Evolutionary conservation across 1,140 invertebrate genomes (phyloP).

Genomic region (Macrobrachium nipponense): DNA sequence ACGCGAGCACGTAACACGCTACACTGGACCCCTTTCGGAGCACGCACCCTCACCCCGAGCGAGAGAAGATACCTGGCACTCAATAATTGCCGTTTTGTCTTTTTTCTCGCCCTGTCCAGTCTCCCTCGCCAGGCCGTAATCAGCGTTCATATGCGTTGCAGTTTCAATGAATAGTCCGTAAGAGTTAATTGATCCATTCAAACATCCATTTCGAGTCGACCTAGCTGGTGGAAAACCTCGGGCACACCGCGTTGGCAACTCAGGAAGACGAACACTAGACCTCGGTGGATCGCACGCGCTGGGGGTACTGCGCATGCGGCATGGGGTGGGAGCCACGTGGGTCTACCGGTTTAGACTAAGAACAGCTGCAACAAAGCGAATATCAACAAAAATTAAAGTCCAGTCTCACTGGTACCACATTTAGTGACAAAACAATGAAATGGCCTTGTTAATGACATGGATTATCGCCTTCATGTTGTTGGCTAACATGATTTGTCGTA

Average conservation of each 20-base stretch:
- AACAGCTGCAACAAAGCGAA: too few relatives aligned
- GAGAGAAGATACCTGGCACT: constrained; percentile 13
- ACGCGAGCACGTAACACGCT: constrained; percentile 16
- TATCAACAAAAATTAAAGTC: too few relatives aligned
- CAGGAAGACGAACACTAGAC: background rate
- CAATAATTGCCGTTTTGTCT: background rate
- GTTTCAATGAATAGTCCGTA: background rate
- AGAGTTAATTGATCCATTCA: background rate
- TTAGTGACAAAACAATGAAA: too few relatives aligned
- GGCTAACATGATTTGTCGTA: too few relatives aligned
- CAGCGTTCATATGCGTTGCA: background rate
- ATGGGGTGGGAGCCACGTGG: background rate
- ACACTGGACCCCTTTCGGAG: background rate
- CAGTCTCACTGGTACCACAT: too few relatives aligned
- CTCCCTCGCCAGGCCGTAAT: background rate
- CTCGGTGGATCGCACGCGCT: constrained; percentile 2
- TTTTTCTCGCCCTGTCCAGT: background rate
- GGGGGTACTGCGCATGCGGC: constrained; percentile 1
- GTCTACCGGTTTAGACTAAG: constrained; percentile 4
- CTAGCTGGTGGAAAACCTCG: background rate
- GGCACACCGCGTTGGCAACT: too few relatives aligned
- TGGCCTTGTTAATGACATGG: too few relatives aligned
- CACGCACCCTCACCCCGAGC: constrained; percentile 12
- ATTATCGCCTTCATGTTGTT: too few relatives aligned
- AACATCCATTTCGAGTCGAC: background rate